A percentile compares a stretch with the other conserved stretches of the same genome.
Conservation (phyloP, 37 sponge, comb jelly and placozoan genomes). For the Spongilla lacustris region DNA sequence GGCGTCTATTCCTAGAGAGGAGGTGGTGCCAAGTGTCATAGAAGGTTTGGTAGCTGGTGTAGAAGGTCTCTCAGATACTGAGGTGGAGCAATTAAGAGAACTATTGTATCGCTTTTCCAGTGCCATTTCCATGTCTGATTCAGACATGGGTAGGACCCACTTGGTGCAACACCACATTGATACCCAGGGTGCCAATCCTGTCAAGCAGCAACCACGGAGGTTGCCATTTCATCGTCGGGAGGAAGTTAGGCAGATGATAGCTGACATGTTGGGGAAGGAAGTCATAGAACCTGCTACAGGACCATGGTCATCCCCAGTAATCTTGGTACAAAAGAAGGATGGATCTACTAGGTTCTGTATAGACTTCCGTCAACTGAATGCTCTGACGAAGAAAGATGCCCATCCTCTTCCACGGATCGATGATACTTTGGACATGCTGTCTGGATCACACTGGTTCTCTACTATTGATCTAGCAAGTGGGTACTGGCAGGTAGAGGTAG, state of each 20-base stretch:
- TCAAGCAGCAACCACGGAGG: too few relatives aligned
- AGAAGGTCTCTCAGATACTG: too few relatives aligned
- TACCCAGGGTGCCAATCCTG: too few relatives aligned
- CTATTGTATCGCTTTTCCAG: too few relatives aligned
- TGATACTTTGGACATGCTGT: conserved; percentile 28
- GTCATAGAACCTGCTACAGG: conserved; percentile 6
- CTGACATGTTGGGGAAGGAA: conserved; percentile 10
- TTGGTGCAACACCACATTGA: too few relatives aligned
- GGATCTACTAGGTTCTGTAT: conserved; percentile 14
- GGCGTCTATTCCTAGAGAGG: background rate
- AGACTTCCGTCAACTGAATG: conserved; percentile 27
- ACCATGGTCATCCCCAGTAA: conserved; percentile 24
- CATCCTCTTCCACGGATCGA: conserved; percentile 38
- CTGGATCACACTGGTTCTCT: conserved; percentile 10
- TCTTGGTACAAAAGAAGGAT: conserved; percentile 13
- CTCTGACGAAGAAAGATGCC: conserved; percentile 17
- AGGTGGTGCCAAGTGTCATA: too few relatives aligned
- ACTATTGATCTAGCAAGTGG: conserved; percentile 18
- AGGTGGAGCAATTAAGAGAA: too few relatives aligned
- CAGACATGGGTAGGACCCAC: too few relatives aligned
- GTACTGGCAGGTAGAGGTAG: conserved; percentile 42
- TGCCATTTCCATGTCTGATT: too few relatives aligned
- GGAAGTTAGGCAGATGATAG: conserved; percentile 4
- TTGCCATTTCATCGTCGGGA: too few relatives aligned
- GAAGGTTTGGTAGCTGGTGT: too few relatives aligned